These are phyloP conservation scores for Oopsacas minuta DNA, from an alignment of 37 sponge, comb jelly and placozoan species.

Conservation along the genomic window DNA sequence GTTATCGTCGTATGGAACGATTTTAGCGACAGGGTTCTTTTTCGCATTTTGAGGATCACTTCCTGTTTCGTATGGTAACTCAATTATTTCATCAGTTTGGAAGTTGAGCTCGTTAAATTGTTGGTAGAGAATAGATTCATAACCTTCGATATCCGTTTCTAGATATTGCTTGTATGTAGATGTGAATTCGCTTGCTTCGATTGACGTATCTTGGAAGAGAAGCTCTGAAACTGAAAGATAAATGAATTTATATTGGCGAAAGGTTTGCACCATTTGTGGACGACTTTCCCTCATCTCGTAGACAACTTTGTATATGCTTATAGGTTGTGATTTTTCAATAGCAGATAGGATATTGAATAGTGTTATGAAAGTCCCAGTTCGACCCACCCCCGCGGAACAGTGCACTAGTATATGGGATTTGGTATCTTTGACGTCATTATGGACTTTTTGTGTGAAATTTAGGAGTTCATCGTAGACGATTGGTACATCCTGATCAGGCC, in stretches of 20 bases:
- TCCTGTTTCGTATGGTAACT: neutral
- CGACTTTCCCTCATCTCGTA: neutral
- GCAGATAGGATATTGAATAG: neutral
- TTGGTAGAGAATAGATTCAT: neutral
- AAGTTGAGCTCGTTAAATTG: conserved; percentile 1
- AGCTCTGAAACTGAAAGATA: neutral
- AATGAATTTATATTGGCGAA: conserved; percentile 1
- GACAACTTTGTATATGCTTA: neutral
- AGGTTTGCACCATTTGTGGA: conserved; percentile 14
- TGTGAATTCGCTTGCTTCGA: neutral
- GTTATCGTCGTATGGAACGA: neutral
- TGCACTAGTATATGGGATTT: neutral
- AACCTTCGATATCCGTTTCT: neutral
- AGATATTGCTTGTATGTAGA: neutral
- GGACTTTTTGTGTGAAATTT: neutral
- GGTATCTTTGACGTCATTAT: neutral
- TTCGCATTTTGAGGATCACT: neutral
- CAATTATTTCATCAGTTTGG: neutral
- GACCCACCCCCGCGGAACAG: conserved; percentile 1
- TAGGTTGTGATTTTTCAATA: neutral
- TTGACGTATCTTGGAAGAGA: neutral
- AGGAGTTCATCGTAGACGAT: neutral
- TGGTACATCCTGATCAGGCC: conserved; percentile 11
- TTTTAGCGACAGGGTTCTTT: neutral
- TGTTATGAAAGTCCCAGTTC: neutral